Evolutionary conservation across 30 jellyfish, hydroid and myxozoan species (phyloP), one percentile per base, ranked within the genome.

Genomic region (Mastigias papua): DNA sequence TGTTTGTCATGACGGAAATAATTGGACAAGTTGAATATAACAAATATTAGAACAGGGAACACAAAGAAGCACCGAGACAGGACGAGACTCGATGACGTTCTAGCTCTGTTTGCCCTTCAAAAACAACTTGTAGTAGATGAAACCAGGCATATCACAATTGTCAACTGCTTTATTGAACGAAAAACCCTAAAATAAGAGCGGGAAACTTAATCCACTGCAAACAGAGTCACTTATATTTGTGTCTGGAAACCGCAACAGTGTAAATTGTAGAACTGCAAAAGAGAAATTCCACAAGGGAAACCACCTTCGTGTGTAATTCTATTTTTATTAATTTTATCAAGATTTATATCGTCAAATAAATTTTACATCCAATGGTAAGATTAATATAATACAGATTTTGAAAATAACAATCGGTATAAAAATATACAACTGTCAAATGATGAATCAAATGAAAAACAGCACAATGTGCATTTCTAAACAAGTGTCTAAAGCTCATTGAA

Each of bases 391-490:
- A 85, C 94, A 85, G 75, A 60, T 16, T 34, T 60, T 69, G 81
- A 62, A 85, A 85, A 85, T 85, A 85, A 85, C 94, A 37, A 85
- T 85, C 94, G 94, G 73, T 85, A 85, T 85, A 85, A 85, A 83
- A 85, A 85, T 85, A 73, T 85, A 85, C 94, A 85, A 85, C 94
- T 85, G 74, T 72, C 69, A 84, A 70, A 83, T 83, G 80, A 73
- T 69, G 62, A 83, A 83, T 83, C 86, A 76, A 83, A 69, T 60
- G 74, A 27, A 74, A 73, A 85, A 85, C 94, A 0, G 94, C 94
- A 85, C 94, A 62, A 32, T 2, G 94, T 85, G 94, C 88, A 85
- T 85, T 85, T 54, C 30, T 26, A 42, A 70, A 70, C 78, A 85
- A 71, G 85, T 25, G 49, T 42, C 72, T 84, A 50, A 84, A 63